These are phyloP conservation scores for Andricus quercusramuli DNA, from an alignment of 2,888 invertebrate genomes.

Conservation along the genomic window DNA sequence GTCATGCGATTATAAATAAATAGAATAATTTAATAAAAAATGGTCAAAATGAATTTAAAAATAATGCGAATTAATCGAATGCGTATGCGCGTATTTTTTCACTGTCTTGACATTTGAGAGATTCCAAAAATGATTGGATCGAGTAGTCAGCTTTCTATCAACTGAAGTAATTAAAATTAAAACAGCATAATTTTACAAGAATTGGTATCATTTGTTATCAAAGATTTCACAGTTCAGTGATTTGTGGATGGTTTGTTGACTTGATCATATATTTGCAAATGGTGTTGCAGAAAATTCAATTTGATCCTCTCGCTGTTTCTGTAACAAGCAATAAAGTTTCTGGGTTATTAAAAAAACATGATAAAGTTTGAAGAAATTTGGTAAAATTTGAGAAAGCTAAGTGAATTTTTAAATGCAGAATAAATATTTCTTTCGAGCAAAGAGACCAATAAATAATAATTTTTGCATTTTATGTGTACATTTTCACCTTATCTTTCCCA, in stretches of 20 bases:
- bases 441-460: too few relatives aligned
- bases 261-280: neutral
- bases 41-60: neutral
- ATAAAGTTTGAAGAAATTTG: too few relatives aligned
- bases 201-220: neutral
- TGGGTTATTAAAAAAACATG: too few relatives aligned
- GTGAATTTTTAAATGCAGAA: too few relatives aligned
- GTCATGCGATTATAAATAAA: slow-evolving; percentile 46
- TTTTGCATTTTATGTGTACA: too few relatives aligned
- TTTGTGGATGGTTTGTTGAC: neutral
- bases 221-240: neutral
- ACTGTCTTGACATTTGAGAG: neutral
- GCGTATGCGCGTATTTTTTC: neutral
- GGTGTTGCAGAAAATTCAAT: neutral
- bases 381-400: too few relatives aligned
- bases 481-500: too few relatives aligned
- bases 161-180: slow-evolving; percentile 1
- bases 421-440: too few relatives aligned
- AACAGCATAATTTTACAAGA: neutral
- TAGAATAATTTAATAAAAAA: neutral
- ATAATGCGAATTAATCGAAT: neutral
- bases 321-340: neutral
- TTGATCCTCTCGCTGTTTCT: neutral
- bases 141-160: neutral
- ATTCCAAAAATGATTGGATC: neutral